These are phyloP conservation scores for Scylla paramamosain DNA, from an alignment of 1,140 invertebrate genomes.

Conservation along the genomic window DNA sequence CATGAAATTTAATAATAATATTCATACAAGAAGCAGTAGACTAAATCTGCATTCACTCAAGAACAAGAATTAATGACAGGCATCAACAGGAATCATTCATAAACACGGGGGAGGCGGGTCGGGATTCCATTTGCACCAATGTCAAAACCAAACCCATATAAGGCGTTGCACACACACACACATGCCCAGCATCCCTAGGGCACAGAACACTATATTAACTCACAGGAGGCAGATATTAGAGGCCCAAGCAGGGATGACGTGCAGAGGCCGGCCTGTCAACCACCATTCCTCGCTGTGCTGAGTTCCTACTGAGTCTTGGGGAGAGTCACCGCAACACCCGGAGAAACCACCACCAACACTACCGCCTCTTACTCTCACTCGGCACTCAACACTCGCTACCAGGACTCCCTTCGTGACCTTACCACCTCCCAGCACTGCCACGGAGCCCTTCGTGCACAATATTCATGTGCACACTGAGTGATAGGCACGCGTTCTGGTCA, in stretches of 20 bases:
- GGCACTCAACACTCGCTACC: background rate
- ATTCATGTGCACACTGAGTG: background rate
- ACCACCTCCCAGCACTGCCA: background rate
- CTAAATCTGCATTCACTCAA: too few species aligned
- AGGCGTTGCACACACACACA: background rate
- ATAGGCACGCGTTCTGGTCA: background rate
- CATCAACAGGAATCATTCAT: too few species aligned
- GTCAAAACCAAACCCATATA: too few species aligned
- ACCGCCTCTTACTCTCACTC: background rate
- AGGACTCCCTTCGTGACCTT: background rate
- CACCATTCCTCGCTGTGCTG: background rate
- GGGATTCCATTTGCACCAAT: too few species aligned
- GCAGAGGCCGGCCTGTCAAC: background rate
- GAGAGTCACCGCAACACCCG: background rate
- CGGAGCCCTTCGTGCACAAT: background rate
- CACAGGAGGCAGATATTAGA: background rate
- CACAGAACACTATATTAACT: background rate
- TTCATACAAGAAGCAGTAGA: too few species aligned
- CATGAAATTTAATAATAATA: too few species aligned
- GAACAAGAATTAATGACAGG: too few species aligned
- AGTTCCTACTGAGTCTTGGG: background rate
- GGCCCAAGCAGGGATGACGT: background rate
- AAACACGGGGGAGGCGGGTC: too few species aligned
- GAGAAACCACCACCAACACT: background rate
- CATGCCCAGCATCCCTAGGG: background rate